Base-by-base conservation (phyloP, 2,888 invertebrate species). In the Drosophila eohydei region DNA sequence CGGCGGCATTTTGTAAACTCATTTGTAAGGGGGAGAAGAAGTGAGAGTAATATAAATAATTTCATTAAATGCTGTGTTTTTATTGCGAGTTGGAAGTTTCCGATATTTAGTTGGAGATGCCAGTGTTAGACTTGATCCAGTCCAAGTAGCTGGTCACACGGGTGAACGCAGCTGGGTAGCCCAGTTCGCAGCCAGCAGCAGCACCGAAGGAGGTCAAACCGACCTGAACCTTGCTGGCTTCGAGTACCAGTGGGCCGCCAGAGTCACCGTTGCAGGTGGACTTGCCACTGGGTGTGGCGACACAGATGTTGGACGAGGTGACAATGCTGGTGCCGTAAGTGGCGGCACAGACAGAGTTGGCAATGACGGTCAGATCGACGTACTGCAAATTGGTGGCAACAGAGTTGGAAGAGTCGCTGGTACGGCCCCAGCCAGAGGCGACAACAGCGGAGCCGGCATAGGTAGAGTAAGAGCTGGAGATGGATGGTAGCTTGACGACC, bases 241-340 rank as follows among this genome's bases (percentile, higher is more conserved):
- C 11, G 9, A 78, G 52, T 4, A 88, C 81, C 73, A 92, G 75
- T 67, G 92, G 92, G 51, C 92, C 92, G 30, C 92, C 92, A 21
- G 92, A 92, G 72, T 92, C 92, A 46, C 92, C 92, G 41, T 86
- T 80, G 81, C 92, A 92, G 52, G 90, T 89, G 55, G 91, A 92
- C 4, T 54, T 21, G 4, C 78, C 76, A 21, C 56, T 57, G 48
- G 66, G 4, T 3, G 90, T 89, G 26, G 26, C 0, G 0, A 85
- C 62, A 57, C 92, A 92, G 43, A 92, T 63, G 52, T 80, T 85
- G 52, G n/a, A 1, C 2, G 16, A 0, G 3, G 57, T 57, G 11
- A 91, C 78, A 51, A 77, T 80, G 41, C 81, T 54, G n/a, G 90
- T 78, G 28, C 93, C 93, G 44, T 93, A 93, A 63, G 90, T 91